Percentiles rank a stretch among this genome's conserved stretches.
These are phyloP conservation scores for Porphyrio hochstetteri DNA, from an alignment of 2,113 vertebrate genomes.

Conservation along the genomic window DNA sequence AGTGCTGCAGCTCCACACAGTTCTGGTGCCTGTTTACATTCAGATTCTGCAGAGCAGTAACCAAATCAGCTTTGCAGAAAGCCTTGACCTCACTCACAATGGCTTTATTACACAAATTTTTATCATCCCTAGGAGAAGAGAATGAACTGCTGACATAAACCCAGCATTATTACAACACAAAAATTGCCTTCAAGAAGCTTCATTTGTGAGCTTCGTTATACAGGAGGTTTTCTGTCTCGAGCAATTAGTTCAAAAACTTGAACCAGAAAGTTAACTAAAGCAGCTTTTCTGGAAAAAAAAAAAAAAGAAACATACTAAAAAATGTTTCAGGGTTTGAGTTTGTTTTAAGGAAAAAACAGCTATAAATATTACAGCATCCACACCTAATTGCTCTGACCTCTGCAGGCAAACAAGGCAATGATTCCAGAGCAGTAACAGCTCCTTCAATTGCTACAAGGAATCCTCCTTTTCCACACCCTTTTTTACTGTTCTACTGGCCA, in stretches of 20 bases:
- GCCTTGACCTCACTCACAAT: slow-evolving; percentile 90
- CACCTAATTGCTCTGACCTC: background rate
- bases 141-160: background rate
- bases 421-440: background rate
- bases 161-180: background rate
- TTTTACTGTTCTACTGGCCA: background rate
- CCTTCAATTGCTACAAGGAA: background rate
- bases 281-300: background rate
- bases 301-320: background rate
- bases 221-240: background rate
- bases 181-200: background rate
- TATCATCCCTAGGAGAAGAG: slow-evolving; percentile 85
- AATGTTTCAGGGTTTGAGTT: background rate
- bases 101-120: slow-evolving; percentile 93
- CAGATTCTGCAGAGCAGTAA: slow-evolving; percentile 72
- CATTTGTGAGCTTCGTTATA: background rate
- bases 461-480: background rate
- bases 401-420: background rate
- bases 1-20: slow-evolving; percentile 16
- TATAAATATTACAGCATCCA: background rate
- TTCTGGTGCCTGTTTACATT: slow-evolving; percentile 11
- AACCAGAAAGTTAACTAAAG: background rate
- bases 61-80: slow-evolving; percentile 85
- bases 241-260: background rate
- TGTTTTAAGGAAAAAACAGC: background rate